These are phyloP conservation scores for Delia radicum DNA, from an alignment of 1,140 invertebrate species.

Conservation along the genomic window DNA sequence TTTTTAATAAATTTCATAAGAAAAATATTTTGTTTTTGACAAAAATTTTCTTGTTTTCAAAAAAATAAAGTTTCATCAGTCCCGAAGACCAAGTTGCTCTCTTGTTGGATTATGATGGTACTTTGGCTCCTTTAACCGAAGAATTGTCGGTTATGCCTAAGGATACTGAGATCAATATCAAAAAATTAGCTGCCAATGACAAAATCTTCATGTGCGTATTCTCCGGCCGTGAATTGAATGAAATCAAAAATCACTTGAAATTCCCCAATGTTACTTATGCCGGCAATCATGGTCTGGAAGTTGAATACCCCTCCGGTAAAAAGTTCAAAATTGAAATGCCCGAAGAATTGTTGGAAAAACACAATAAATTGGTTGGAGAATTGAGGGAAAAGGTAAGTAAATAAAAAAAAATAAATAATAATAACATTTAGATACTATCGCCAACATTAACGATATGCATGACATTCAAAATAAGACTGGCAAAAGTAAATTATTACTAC, in stretches of 20 bases:
- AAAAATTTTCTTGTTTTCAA: neutral
- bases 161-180: constrained; percentile 81
- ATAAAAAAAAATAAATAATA: too few relatives aligned
- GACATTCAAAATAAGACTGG: too few relatives aligned
- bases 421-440: too few relatives aligned
- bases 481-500: too few relatives aligned
- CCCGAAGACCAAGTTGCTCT: constrained; percentile 62
- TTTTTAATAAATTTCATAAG: neutral
- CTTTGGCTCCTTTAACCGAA: constrained; percentile 82
- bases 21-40: neutral
- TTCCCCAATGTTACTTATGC: constrained; percentile 90
- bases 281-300: constrained; percentile 87
- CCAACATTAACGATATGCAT: too few relatives aligned
- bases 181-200: constrained; percentile 78
- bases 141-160: constrained; percentile 80
- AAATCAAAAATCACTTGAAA: constrained; percentile 85
- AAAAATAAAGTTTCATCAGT: constrained; percentile 42
- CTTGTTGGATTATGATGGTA: constrained; percentile 87
- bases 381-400: constrained; percentile 74
- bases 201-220: constrained; percentile 87
- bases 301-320: constrained; percentile 84
- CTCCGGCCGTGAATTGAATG: constrained; percentile 80
- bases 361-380: constrained; percentile 72
- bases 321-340: constrained; percentile 94
- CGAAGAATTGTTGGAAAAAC: constrained; percentile 77